phyloP scores from a whole-genome alignment of 2,113 vertebrate species.

The Aphelocoma coerulescens region DNA sequence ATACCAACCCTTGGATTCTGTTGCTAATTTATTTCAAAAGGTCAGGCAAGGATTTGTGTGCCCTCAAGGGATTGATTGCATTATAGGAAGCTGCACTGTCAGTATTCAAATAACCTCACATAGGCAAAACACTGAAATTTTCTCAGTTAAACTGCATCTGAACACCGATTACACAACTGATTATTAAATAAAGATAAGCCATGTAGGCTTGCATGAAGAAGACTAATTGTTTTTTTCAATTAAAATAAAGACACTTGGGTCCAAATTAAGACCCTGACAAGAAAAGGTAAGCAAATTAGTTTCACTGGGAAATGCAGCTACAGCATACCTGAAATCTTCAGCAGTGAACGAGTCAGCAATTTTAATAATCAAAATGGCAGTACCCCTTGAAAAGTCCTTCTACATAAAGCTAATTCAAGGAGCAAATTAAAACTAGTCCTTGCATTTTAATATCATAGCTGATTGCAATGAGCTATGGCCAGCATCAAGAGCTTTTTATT shows the following conservation, averaged over 20 bases:
- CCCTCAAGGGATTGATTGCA: not conserved
- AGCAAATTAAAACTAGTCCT: conserved; percentile 3
- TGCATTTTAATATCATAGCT: conserved; percentile 5
- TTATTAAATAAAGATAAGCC: conserved; percentile 53
- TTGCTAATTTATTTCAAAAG: conserved; percentile 59
- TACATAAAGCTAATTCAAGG: not conserved
- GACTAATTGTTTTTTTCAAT: not conserved
- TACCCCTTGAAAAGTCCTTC: conserved; percentile 15
- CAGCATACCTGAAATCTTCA: not conserved
- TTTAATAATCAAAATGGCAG: not conserved
- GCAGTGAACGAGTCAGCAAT: not conserved
- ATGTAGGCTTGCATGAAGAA: not conserved
- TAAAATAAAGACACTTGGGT: conserved; percentile 30
- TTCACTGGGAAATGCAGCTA: conserved; percentile 4
- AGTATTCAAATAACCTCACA: not conserved
- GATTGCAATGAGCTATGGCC: not conserved
- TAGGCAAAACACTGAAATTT: not conserved
- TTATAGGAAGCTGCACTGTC: not conserved
- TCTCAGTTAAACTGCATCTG: not conserved
- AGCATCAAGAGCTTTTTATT: not conserved
- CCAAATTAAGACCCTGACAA: conserved; percentile 12
- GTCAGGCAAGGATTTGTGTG: conserved; percentile 28
- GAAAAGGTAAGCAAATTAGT: conserved; percentile 25
- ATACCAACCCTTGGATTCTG: conserved; percentile 15
- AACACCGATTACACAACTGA: conserved; percentile 25